Conservation (phyloP, 2,113 vertebrate species). For the Murina feae region DNA sequence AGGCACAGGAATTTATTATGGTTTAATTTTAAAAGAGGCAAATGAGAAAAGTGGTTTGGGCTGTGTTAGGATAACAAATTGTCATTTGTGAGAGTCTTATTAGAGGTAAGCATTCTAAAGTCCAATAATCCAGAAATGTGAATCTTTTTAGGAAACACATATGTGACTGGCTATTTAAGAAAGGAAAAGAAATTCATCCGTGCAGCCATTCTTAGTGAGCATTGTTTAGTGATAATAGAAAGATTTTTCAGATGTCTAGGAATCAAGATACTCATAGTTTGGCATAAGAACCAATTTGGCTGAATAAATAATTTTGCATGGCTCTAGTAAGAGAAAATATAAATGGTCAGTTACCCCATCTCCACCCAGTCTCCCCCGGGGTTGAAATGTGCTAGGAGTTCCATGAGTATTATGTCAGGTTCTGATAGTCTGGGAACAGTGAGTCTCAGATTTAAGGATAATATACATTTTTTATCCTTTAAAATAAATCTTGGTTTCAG, state of each 20-base stretch:
- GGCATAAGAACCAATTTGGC: not conserved
- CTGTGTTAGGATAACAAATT: not conserved
- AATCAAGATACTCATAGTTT: not conserved
- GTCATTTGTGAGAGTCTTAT: not conserved
- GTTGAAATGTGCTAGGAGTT: not conserved
- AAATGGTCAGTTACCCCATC: not conserved
- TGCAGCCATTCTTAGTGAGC: not conserved
- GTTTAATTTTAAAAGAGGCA: not conserved
- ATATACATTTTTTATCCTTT: not conserved
- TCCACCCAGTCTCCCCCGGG: not conserved
- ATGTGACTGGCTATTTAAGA: not conserved
- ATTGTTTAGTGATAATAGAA: not conserved
- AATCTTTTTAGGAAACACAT: not conserved
- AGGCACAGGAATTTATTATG: not conserved
- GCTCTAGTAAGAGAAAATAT: not conserved
- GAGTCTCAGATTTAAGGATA: not conserved
- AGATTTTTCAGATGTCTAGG: not conserved
- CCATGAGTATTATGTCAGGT: not conserved
- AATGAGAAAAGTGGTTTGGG: not conserved
- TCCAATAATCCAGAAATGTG: not conserved
- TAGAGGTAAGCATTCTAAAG: not conserved
- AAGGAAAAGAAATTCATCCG: not conserved
- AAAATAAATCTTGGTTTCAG: constrained; percentile 31
- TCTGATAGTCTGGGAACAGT: not conserved
- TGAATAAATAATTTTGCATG: constrained; percentile 6